Evolutionary conservation across 23 tunicate species (phyloP).

Genomic region (Ciona savignyi): DNA sequence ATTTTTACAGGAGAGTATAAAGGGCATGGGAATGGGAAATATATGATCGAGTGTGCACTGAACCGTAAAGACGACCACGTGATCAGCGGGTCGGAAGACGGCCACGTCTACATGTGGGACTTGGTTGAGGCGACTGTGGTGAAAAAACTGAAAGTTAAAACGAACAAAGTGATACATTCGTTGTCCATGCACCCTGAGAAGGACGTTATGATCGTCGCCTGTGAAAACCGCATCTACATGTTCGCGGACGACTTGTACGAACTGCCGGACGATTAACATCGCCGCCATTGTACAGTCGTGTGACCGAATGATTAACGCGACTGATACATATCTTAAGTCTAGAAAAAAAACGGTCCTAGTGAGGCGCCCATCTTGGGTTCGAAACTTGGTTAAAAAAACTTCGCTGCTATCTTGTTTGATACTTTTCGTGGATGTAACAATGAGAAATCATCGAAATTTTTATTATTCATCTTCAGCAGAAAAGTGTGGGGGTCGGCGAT

Average conservation of each 20-base stretch:
- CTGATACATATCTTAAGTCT: too few species aligned
- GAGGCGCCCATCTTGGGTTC: too few species aligned
- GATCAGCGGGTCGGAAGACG: conserved; percentile 85
- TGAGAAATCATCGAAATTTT: too few species aligned
- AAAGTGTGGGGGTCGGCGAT: too few species aligned
- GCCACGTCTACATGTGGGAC: conserved; percentile 71
- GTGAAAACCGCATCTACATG: conserved; percentile 35
- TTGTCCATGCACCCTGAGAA: conserved; percentile 57
- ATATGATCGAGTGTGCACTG: conserved; percentile 67
- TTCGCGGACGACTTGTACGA: conserved; percentile 22
- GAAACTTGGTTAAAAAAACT: too few species aligned
- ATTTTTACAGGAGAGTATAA: conserved; percentile 66
- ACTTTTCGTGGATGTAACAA: too few species aligned
- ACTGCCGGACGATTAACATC: too few species aligned
- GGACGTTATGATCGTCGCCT: conserved; percentile 52
- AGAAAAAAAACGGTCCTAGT: too few species aligned
- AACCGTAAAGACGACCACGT: conserved; percentile 75
- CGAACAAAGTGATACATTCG: conserved; percentile 41
- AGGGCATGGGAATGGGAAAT: conserved; percentile 76
- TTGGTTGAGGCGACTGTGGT: conserved; percentile 61
- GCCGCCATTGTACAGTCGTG: too few species aligned
- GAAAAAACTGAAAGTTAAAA: conserved; percentile 26
- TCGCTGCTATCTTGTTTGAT: too few species aligned
- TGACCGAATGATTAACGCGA: too few species aligned
- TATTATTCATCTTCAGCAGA: too few species aligned